These are phyloP conservation scores for Eulemur rubriventer DNA, from an alignment of 2,797 vertebrate species.

Conservation along the genomic window DNA sequence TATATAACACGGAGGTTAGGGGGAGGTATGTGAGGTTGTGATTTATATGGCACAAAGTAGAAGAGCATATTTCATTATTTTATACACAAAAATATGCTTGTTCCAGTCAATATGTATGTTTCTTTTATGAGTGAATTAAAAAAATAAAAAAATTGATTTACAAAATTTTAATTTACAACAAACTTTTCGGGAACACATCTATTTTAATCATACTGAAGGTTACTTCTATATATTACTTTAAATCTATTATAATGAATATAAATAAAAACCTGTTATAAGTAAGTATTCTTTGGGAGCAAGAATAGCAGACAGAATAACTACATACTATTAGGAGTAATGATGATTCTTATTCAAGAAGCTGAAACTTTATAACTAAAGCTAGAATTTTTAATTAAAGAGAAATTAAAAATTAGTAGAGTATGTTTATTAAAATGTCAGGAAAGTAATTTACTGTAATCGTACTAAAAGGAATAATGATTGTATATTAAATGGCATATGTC, in stretches of 20 bases:
- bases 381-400: conserved; percentile 1
- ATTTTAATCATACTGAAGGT: neutral
- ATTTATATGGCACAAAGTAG: neutral
- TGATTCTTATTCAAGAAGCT: neutral
- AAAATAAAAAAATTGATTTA: neutral
- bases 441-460: neutral
- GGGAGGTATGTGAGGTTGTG: neutral
- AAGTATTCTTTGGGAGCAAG: neutral
- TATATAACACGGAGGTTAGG: neutral
- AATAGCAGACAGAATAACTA: neutral
- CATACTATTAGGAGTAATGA: neutral
- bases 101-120: neutral
- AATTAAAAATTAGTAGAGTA: neutral
- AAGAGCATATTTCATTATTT: neutral
- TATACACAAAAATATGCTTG: neutral
- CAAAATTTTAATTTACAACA: neutral
- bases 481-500: neutral
- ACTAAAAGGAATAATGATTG: neutral
- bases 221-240: neutral
- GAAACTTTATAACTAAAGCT: neutral
- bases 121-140: neutral
- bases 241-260: neutral
- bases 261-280: neutral
- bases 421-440: neutral
- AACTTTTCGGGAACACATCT: neutral